phyloP scores from a whole-genome alignment of 2,888 invertebrate genomes.

The Petrolisthes manimaculis region DNA sequence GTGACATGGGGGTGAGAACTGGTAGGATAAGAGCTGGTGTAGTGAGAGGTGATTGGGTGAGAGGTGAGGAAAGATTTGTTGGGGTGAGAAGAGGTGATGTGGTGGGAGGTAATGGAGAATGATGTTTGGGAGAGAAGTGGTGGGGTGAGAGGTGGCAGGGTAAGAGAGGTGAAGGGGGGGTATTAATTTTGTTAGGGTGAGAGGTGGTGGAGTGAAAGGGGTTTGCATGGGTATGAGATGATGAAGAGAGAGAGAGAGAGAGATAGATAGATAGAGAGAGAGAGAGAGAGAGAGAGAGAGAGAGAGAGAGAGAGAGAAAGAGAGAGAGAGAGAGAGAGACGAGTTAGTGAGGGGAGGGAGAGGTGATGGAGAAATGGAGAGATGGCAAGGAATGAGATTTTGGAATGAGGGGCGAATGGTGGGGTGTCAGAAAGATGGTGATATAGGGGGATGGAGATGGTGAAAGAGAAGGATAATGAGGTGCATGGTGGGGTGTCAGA shows the following conservation, averaged over 20 bases:
- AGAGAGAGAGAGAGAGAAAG: background rate
- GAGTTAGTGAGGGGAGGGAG: background rate
- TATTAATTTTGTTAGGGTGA: background rate
- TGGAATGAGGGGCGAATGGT: background rate
- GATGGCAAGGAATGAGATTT: too few species aligned
- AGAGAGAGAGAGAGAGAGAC: background rate
- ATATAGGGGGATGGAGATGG: background rate
- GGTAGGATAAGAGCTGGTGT: too few species aligned
- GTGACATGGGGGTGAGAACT: too few species aligned
- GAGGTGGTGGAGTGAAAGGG: background rate
- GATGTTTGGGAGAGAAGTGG: too few species aligned
- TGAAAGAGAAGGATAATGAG: background rate
- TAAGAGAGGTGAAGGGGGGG: too few species aligned
- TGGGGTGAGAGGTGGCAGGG: too few species aligned
- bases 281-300: background rate
- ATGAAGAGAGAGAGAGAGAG: slow-evolving; percentile 23
- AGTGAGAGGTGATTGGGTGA: too few species aligned
- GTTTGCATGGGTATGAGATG: background rate
- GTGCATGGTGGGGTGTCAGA: background rate
- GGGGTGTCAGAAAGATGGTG: background rate
- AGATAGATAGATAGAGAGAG: slow-evolving; percentile 16
- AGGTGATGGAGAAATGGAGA: background rate
- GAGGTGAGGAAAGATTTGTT: too few species aligned
- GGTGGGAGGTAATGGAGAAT: too few species aligned
- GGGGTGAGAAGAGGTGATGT: too few species aligned